These are phyloP conservation scores for Noturus placidus DNA, from an alignment of 2,113 vertebrate genomes.

Conservation along the genomic window DNA sequence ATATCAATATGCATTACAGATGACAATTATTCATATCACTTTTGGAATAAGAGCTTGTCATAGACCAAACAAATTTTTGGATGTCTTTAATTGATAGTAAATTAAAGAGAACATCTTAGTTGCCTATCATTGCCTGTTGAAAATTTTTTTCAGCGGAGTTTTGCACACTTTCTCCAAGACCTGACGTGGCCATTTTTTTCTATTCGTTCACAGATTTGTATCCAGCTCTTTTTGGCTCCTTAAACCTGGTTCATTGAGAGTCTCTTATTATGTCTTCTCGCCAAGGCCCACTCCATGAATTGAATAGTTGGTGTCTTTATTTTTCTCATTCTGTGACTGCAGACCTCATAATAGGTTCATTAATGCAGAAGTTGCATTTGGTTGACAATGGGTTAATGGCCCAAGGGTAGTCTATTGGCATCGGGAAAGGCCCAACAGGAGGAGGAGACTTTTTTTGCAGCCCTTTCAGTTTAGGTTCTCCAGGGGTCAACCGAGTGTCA, in stretches of 20 bases:
- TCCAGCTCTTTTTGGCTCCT: slow-evolving; percentile 33
- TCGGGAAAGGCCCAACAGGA: slow-evolving; percentile 54
- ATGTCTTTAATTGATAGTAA: background rate
- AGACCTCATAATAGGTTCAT: slow-evolving; percentile 66
- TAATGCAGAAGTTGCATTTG: slow-evolving; percentile 65
- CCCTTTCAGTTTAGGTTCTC: slow-evolving; percentile 60
- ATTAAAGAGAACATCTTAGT: background rate
- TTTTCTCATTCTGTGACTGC: slow-evolving; percentile 57
- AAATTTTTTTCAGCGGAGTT: background rate
- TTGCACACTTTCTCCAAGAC: background rate
- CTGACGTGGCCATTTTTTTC: slow-evolving; percentile 26
- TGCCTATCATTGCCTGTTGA: background rate
- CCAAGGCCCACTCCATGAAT: slow-evolving; percentile 59
- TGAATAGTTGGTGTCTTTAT: slow-evolving; percentile 61
- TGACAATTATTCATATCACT: background rate
- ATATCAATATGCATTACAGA: background rate
- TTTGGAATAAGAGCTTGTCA: background rate
- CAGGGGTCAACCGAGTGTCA: slow-evolving; percentile 60
- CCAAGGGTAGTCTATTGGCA: slow-evolving; percentile 61
- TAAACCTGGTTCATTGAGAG: slow-evolving; percentile 55
- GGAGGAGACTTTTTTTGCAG: slow-evolving; percentile 57
- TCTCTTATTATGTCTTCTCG: slow-evolving; percentile 57
- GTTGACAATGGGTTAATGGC: slow-evolving; percentile 69
- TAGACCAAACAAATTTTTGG: background rate
- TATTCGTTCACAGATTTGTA: slow-evolving; percentile 34